A percentile compares a stretch with the other conserved stretches of the same genome.
Evolutionary conservation across 2,888 invertebrate species (phyloP).

Genomic region (Agriopis leucophaearia): DNA sequence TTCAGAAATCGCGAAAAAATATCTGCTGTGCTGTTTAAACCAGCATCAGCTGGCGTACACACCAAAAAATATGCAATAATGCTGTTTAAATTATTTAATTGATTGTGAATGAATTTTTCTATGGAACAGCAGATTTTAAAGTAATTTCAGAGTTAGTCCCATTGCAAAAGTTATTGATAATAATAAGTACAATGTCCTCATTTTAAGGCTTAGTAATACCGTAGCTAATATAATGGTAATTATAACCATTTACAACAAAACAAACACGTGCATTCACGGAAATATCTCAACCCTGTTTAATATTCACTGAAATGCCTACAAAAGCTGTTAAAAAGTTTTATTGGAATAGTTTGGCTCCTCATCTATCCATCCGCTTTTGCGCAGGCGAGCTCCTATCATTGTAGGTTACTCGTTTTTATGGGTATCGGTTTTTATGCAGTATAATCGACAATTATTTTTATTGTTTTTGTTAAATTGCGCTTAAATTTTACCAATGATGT

Average conservation of each 20-base stretch:
- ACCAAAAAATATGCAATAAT: too few species aligned
- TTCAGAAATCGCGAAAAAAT: background rate
- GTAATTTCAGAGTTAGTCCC: background rate
- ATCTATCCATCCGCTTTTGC: conserved; percentile 50
- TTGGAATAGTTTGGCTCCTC: conserved; percentile 70
- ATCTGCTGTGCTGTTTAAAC: too few species aligned
- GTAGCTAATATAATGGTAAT: background rate
- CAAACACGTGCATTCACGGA: conserved; percentile 15
- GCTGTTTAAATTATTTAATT: too few species aligned
- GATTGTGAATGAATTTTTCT: too few species aligned
- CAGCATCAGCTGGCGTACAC: too few species aligned
- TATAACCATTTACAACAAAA: background rate
- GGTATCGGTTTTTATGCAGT: conserved; percentile 58
- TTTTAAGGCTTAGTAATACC: background rate
- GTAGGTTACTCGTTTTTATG: conserved; percentile 60
- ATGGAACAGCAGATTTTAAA: too few species aligned
- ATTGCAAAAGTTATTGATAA: background rate
- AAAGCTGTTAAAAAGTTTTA: conserved; percentile 70
- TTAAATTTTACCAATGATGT: too few species aligned
- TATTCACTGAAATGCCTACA: conserved; percentile 51
- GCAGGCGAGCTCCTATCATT: conserved; percentile 58
- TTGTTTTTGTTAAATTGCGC: background rate
- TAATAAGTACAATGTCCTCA: background rate
- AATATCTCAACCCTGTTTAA: conserved; percentile 35
- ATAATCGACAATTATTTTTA: conserved; percentile 31